Percentiles rank a stretch among this genome's conserved stretches.
Conservation (phyloP, 1,140 invertebrate species). For the Drosophila suzukii region DNA sequence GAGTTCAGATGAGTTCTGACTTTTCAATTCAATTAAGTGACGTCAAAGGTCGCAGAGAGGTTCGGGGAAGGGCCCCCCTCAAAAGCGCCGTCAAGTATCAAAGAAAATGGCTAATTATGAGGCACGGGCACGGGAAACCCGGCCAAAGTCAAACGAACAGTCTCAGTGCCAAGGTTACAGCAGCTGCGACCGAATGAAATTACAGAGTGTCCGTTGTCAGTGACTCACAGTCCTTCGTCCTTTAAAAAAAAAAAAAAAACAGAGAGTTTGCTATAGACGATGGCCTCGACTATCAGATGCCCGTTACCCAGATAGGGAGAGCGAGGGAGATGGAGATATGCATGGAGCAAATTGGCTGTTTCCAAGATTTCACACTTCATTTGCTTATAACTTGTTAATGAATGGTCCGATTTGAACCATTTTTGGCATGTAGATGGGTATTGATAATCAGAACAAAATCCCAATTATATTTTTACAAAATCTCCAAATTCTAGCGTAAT, state of each 20-base stretch:
- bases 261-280: neutral
- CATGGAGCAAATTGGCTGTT: too few relatives aligned
- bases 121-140: conserved; percentile 3
- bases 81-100: conserved; percentile 37
- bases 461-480: too few relatives aligned
- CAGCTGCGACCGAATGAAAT: conserved; percentile 58
- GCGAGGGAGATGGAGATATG: too few relatives aligned
- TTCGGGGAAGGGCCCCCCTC: conserved; percentile 7
- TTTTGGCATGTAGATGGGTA: too few relatives aligned
- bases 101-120: conserved; percentile 63
- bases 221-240: conserved; percentile 18
- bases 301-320: too few relatives aligned
- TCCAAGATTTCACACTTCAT: too few relatives aligned
- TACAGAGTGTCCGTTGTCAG: conserved; percentile 67
- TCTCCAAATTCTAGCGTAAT: too few relatives aligned
- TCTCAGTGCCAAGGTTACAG: conserved; percentile 51
- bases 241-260: neutral
- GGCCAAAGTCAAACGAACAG: conserved; percentile 18
- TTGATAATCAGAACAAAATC: too few relatives aligned
- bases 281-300: too few relatives aligned
- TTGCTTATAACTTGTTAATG: too few relatives aligned
- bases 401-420: too few relatives aligned
- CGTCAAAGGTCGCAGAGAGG: conserved; percentile 49
- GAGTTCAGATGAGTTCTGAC: conserved; percentile 60
- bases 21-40: conserved; percentile 77